A percentile compares a stretch with the other conserved stretches of the same genome.
Evolutionary conservation across 1,140 invertebrate genomes (phyloP).

Genomic region (Brachionus koreanus): DNA sequence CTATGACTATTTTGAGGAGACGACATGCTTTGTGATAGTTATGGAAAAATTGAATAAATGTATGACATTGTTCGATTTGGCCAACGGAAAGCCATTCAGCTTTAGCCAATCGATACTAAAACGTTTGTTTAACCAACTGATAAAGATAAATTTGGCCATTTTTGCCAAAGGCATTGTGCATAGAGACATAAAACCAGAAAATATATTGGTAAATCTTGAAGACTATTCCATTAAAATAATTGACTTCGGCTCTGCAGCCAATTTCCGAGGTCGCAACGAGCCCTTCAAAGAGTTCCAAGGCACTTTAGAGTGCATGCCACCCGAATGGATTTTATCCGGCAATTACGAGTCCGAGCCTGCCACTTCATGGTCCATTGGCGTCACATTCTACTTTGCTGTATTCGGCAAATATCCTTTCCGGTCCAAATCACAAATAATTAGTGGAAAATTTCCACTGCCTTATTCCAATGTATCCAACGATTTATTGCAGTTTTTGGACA

Average conservation of each 20-base stretch:
- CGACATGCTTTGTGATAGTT: slow-evolving; percentile 28
- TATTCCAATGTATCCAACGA: slow-evolving; percentile 41
- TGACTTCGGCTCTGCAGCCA: slow-evolving; percentile 41
- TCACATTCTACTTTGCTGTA: slow-evolving; percentile 40
- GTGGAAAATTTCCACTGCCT: slow-evolving; percentile 40
- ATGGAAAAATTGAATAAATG: slow-evolving; percentile 37
- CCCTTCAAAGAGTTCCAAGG: slow-evolving; percentile 40
- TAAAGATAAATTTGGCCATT: slow-evolving; percentile 22
- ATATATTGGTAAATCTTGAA: slow-evolving; percentile 33
- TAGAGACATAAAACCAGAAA: slow-evolving; percentile 34
- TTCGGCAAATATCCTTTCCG: slow-evolving; percentile 35
- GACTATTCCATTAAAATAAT: slow-evolving; percentile 43
- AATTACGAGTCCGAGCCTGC: slow-evolving; percentile 35
- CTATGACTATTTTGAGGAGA: slow-evolving; percentile 40
- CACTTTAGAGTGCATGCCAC: slow-evolving; percentile 39
- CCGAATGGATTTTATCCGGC: slow-evolving; percentile 36
- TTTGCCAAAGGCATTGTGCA: slow-evolving; percentile 39
- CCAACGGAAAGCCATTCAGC: slow-evolving; percentile 27
- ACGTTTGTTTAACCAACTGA: slow-evolving; percentile 17
- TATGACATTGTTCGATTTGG: slow-evolving; percentile 43
- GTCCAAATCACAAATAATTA: slow-evolving; percentile 38
- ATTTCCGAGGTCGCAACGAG: background rate
- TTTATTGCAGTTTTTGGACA: slow-evolving; percentile 36
- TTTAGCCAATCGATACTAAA: slow-evolving; percentile 21
- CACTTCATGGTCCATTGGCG: slow-evolving; percentile 40